Evolutionary conservation across 2,113 vertebrate genomes (phyloP).

Genomic region (Myiopsitta monachus): DNA sequence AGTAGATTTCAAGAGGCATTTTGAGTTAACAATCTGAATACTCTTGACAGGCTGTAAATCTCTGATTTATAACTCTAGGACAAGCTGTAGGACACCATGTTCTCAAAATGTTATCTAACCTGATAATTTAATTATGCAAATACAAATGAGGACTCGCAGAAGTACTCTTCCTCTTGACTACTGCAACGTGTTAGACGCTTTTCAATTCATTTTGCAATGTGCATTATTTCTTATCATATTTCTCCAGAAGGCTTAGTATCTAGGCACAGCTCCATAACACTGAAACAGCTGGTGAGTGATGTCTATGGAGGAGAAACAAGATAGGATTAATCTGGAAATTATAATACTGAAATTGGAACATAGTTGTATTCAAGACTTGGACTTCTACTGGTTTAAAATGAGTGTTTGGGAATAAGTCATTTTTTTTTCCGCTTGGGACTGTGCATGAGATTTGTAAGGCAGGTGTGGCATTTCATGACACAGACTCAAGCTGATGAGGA

Average conservation of each 20-base stretch:
- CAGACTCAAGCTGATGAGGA: too few relatives aligned
- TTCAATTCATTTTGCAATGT: neutral
- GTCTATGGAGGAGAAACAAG: neutral
- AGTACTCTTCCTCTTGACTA: neutral
- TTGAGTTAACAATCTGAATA: neutral
- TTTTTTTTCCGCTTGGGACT: neutral
- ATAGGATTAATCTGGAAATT: neutral
- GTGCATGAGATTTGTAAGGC: neutral
- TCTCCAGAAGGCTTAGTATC: neutral
- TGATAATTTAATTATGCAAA: neutral
- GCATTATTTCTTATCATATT: neutral
- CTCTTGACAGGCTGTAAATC: neutral
- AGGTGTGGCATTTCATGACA: too few relatives aligned
- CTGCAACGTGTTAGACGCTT: accelerated
- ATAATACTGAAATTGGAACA: neutral
- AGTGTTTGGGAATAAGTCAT: neutral
- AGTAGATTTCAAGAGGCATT: accelerated
- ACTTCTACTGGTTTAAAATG: neutral
- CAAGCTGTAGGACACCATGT: neutral
- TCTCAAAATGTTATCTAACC: neutral
- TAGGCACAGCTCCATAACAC: neutral
- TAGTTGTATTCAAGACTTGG: neutral
- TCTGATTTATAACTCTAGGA: neutral
- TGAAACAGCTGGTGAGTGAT: neutral
- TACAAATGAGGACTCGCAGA: neutral